Evolutionary conservation across 2,113 vertebrate genomes (phyloP), one percentile per base, ranked within the genome.

Genomic region (Circaetus cinerascens): DNA sequence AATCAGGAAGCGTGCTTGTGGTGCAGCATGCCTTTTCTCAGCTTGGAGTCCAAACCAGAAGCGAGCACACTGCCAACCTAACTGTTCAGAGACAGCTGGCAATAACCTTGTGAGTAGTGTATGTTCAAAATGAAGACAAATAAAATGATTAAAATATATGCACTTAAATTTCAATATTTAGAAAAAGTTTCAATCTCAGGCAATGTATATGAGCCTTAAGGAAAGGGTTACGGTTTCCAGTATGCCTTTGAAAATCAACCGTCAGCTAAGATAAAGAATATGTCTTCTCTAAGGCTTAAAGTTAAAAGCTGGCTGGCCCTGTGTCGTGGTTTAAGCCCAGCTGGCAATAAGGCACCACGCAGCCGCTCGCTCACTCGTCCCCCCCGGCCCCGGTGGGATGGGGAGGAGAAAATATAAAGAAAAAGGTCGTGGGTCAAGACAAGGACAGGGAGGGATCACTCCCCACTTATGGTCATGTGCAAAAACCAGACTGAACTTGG

Each of bases 381-480:
- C 9, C 51, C 9, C 26, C 4, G 6, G 15, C 51, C 26, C 3
- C 2, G 5, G 26, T 53, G 26, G 15, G 51, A 29, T 29, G 51
- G 25, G 25, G 50, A 53, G 26, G 3, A 53, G 26, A 53, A 53
- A 53, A 53, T 10, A 16, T 8, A 10, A 16, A 53, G 26, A 27
- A 27, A 51, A 51, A 6, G 50, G 25, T 53, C 3, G 1, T 51
- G 51, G 51, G 26, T 29, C 3, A 3, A 53, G 15, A 53, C 1
- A 1, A 10, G 51, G 51, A 53, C 51, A 15, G 51, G 51, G 51
- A 29, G 51, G 51, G 51, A 27, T 53, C 51, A 29, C 26, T 16
- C 26, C 0, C 50, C 9, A 2, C 14, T 10, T 51, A 27, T 0
- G 5, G 50, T 27, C 26, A 51, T 2, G 14, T 8, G 50, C 50